These are phyloP conservation scores for Microcebus jonahi DNA, from an alignment of 2,113 vertebrate species.

Conservation along the genomic window DNA sequence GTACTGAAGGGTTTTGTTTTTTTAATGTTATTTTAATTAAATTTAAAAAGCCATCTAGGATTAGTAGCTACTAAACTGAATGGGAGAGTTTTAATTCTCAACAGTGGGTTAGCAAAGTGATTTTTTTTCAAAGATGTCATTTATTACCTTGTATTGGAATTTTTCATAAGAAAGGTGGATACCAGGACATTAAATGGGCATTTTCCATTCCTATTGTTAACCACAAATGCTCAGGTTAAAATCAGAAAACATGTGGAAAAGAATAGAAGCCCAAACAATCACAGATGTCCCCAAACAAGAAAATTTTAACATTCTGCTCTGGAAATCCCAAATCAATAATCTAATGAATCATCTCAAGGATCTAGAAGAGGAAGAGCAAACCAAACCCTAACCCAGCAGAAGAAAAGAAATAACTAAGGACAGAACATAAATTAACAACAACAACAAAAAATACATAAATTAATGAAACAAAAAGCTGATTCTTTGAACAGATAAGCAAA, in stretches of 20 bases:
- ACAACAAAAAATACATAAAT: no score
- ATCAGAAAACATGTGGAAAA: neutral
- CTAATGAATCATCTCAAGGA: no score
- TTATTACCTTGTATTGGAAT: slow-evolving; percentile 3
- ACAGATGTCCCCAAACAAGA: neutral
- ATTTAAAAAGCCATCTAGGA: neutral
- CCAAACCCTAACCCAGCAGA: no score
- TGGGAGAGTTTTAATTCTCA: neutral
- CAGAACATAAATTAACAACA: no score
- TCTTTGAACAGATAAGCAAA: no score
- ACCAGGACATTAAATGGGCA: neutral
- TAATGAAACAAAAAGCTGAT: no score
- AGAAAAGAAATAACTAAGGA: no score
- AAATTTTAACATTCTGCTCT: neutral
- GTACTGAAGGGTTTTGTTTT: neutral
- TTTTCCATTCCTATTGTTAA: slow-evolving; percentile 14
- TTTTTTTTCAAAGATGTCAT: neutral
- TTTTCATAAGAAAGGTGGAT: neutral
- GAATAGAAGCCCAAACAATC: neutral
- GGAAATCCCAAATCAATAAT: neutral
- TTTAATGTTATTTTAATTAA: neutral
- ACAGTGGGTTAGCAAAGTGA: neutral
- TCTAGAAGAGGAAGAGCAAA: no score
- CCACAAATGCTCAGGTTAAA: neutral
- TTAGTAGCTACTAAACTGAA: no score